Conservation (phyloP, 2,113 vertebrate species). For the Oreochromis aureus region DNA sequence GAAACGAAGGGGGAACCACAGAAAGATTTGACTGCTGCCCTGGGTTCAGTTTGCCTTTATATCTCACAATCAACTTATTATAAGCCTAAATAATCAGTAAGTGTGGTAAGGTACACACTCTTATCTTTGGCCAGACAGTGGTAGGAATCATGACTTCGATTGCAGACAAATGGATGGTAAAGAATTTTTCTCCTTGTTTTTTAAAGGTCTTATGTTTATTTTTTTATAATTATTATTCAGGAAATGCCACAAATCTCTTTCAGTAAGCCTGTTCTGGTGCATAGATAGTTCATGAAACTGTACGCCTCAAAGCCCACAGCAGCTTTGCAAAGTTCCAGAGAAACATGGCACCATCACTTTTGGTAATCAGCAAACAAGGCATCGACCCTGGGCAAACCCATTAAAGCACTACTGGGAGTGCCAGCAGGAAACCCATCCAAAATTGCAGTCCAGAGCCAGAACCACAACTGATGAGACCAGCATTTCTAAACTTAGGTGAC, state of each 20-base stretch:
- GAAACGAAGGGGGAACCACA: not conserved
- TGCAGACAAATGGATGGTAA: not conserved
- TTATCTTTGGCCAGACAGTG: not conserved
- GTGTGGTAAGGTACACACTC: not conserved
- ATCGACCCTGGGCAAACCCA: conserved; percentile 26
- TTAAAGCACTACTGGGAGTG: conserved; percentile 10
- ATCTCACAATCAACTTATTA: not conserved
- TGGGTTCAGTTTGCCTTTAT: not conserved
- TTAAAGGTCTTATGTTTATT: not conserved
- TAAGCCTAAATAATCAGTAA: not conserved
- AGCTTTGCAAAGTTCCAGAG: not conserved
- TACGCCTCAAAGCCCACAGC: not conserved
- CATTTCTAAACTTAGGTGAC: conserved; percentile 47
- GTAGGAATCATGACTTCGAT: conserved; percentile 1
- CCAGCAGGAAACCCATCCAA: conserved; percentile 15
- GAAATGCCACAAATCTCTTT: not conserved
- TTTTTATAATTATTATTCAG: not conserved
- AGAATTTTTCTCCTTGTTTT: not conserved
- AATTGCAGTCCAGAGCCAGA: not conserved
- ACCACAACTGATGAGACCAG: conserved; percentile 42
- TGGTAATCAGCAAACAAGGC: not conserved
- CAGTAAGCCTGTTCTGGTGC: not conserved
- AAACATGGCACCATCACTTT: conserved; percentile 10
- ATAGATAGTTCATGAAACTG: conserved; percentile 11
- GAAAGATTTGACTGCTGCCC: not conserved